Conservation (phyloP, 35 echinoderm and acorn worm species). For the Heliocidaris tuberculata region DNA sequence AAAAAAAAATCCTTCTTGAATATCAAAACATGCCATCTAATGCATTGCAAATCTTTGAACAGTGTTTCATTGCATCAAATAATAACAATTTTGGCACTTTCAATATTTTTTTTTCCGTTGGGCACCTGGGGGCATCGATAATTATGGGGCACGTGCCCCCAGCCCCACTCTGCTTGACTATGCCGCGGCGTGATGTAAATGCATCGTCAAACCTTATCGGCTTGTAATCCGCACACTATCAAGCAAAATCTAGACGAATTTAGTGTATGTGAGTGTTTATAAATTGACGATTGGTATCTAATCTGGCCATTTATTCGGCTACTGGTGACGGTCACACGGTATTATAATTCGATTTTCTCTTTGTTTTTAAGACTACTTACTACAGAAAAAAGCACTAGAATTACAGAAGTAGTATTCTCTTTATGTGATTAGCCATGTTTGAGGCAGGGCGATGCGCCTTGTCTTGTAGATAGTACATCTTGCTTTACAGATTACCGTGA, state of each 20-base stretch:
- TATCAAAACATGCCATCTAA: too few species aligned
- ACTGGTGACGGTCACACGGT: neutral
- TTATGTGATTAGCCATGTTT: neutral
- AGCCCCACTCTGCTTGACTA: neutral
- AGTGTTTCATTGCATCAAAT: too few species aligned
- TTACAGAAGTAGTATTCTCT: neutral
- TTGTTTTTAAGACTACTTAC: neutral
- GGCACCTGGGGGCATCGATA: too few species aligned
- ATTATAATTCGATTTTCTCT: neutral
- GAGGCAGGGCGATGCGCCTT: neutral
- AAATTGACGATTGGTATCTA: neutral
- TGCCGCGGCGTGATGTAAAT: neutral
- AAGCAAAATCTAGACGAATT: neutral
- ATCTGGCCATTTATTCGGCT: neutral
- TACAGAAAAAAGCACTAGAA: neutral
- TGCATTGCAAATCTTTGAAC: too few species aligned
- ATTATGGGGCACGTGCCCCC: neutral
- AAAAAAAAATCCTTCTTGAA: too few species aligned
- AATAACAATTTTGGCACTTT: too few species aligned
- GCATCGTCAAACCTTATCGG: neutral
- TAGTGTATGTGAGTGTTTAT: neutral
- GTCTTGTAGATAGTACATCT: neutral
- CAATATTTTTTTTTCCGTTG: too few species aligned
- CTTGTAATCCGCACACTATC: neutral
- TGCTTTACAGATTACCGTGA: neutral